Base-by-base conservation (phyloP, 2,797 vertebrate species). In the Crenichthys baileyi region DNA sequence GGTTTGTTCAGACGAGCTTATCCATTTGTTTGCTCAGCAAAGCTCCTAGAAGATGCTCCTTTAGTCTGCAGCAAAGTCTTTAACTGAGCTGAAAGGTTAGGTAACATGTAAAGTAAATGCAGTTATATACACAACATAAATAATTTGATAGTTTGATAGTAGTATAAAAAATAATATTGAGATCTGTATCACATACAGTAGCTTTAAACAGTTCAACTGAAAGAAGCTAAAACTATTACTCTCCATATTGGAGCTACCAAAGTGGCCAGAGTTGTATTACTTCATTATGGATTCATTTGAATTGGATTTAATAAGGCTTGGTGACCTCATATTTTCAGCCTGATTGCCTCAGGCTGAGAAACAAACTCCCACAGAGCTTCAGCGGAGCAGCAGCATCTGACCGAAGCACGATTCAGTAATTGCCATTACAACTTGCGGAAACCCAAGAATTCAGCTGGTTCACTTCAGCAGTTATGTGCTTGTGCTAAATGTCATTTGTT, bases 351-450 rank as follows among this genome's bases (percentile, higher is more conserved):
- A 46, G 75, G 80, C 44, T 0, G 53, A 75, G 31, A 53, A 11
- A 80, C 73, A 78, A 81, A 86, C 44, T 63, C 75, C 77, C 79
- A 76, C 85, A 80, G 51, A 80, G 80, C 29, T 1, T 58, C 63
- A 72, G 75, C 0, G 77, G 51, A 74, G 79, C 74, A 39, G 84
- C 36, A 85, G 81, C 86, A 79, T 82, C 78, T 87, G 85, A 89
- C 87, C 58, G 8, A 84, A 70, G 86, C 73, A 87, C 75, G 77
- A 31, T 76, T 83, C 79, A 78, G 75, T 85, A 91, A 92, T 87
- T 85, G 86, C 55, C 86, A 76, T 88, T 84, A 87, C 86, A 82
- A 87, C 78, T 86, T 81, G 72, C 80, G 77, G 84, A 87, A 88
- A 87, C 76, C 83, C 75, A 82, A 90, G 65, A 44, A 68, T 68